Evolutionary conservation across 2,113 vertebrate species (phyloP).

Genomic region (Sakesphorus luctuosus): DNA sequence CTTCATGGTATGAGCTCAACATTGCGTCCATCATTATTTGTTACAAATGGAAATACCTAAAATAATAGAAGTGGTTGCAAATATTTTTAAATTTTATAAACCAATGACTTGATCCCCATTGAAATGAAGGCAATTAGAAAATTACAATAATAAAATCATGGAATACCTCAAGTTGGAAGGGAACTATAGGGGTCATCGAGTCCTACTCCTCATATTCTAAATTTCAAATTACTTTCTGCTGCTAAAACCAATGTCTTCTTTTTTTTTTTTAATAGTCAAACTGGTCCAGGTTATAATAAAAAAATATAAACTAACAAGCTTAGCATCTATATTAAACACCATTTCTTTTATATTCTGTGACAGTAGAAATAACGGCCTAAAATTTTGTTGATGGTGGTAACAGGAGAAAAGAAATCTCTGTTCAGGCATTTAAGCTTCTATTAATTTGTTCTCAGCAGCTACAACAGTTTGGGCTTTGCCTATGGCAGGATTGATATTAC

Average conservation of each 20-base stretch:
- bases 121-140: background rate
- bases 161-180: background rate
- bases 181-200: fast-evolving
- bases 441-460: background rate
- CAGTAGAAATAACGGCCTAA: background rate
- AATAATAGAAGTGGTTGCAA: background rate
- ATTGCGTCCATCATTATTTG: background rate
- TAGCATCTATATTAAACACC: background rate
- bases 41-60: background rate
- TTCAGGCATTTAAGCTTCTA: background rate
- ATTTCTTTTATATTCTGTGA: background rate
- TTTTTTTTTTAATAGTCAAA: background rate
- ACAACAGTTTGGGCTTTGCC: conserved; percentile 5
- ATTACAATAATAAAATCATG: background rate
- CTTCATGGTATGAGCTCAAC: background rate
- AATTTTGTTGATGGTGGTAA: background rate
- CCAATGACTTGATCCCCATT: background rate
- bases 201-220: background rate
- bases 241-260: background rate
- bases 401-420: background rate
- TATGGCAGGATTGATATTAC: conserved; percentile 8
- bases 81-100: background rate
- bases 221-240: background rate
- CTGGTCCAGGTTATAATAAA: background rate
- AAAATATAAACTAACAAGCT: background rate